phyloP scores from a whole-genome alignment of 2,797 vertebrate species.

The Poeciliopsis presidionis region DNA sequence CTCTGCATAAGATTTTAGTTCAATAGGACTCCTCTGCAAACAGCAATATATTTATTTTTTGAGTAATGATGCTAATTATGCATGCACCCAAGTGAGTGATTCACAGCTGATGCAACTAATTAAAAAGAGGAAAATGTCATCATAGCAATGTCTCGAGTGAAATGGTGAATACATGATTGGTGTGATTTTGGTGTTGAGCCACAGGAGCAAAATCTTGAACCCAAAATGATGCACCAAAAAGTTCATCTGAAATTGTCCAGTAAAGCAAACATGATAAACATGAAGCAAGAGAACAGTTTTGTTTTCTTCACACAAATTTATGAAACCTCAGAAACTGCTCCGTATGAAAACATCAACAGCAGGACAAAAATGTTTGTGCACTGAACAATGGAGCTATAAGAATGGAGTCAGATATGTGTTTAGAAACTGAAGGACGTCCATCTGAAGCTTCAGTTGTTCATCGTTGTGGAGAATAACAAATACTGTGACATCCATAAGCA shows the following conservation, averaged over 20 bases:
- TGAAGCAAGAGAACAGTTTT: no score
- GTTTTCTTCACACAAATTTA: neutral
- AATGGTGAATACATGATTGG: conserved; percentile 12
- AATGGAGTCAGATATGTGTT: neutral
- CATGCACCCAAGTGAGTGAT: conserved; percentile 14
- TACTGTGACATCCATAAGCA: neutral
- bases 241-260: neutral
- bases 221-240: neutral
- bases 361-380: neutral
- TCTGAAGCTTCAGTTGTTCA: neutral
- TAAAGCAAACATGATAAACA: neutral
- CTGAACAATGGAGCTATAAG: neutral
- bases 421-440: neutral
- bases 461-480: neutral
- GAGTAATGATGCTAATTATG: conserved; percentile 8
- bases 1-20: neutral
- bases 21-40: neutral
- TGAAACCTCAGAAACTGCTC: neutral
- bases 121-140: conserved; percentile 25
- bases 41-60: neutral
- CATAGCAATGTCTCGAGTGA: conserved; percentile 25
- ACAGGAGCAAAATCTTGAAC: neutral
- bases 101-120: conserved; percentile 13
- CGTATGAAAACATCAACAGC: neutral
- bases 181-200: neutral